Percentiles rank a stretch among this genome's conserved stretches.
phyloP scores from a whole-genome alignment of 2,888 invertebrate species.

The Nephrotoma guestfalica region DNA sequence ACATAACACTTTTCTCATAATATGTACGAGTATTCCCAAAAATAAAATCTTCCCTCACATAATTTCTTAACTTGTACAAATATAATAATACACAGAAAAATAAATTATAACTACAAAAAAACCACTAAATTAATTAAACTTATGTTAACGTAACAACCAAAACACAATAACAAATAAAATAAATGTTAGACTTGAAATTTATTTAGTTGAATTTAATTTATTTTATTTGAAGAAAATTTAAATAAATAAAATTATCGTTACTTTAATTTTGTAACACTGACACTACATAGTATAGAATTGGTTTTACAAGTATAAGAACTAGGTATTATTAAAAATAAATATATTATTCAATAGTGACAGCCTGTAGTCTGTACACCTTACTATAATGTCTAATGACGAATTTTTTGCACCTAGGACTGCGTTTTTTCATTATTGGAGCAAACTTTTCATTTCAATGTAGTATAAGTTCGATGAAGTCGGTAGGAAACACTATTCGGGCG shows the following conservation, averaged over 20 bases:
- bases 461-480: too few relatives aligned
- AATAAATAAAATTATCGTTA: background rate
- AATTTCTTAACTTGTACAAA: background rate
- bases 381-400: too few relatives aligned
- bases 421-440: too few relatives aligned
- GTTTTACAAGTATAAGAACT: too few relatives aligned
- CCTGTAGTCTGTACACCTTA: too few relatives aligned
- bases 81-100: background rate
- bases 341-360: too few relatives aligned
- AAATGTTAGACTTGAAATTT: background rate
- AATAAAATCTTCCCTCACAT: background rate
- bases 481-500: too few relatives aligned
- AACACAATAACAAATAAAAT: background rate
- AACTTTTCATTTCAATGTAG: too few relatives aligned
- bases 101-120: background rate
- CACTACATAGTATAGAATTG: too few relatives aligned
- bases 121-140: background rate
- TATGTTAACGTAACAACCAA: background rate
- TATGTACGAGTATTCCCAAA: background rate
- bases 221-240: background rate
- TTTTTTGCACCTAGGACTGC: too few relatives aligned
- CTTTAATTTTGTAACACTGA: background rate
- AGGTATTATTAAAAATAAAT: too few relatives aligned
- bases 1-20: background rate
- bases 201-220: background rate